Evolutionary conservation across 2,888 invertebrate genomes (phyloP).

Genomic region (Xestobium rufovillosum): DNA sequence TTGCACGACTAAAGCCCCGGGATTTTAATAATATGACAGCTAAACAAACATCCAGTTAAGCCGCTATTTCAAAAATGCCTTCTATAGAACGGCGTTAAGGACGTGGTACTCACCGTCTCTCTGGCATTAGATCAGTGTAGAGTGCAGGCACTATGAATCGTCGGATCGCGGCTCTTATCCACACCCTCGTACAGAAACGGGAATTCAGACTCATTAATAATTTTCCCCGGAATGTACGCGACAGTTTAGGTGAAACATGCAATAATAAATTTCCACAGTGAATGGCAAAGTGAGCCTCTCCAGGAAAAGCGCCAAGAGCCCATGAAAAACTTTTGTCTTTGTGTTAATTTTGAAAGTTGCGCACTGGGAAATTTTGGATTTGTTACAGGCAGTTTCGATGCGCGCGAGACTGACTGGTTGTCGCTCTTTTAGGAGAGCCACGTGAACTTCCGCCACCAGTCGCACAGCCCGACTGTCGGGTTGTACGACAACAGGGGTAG

Average conservation of each 20-base stretch:
- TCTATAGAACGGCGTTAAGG: conserved; percentile 1
- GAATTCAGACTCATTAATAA: conserved; percentile 26
- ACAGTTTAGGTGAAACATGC: conserved; percentile 20
- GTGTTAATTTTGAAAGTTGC: no score
- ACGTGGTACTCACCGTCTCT: background rate
- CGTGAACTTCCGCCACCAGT: conserved; percentile 23
- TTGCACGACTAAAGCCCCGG: no score
- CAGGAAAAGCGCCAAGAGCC: no score
- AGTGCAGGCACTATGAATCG: conserved; percentile 16
- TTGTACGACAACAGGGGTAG: conserved; percentile 29
- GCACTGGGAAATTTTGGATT: no score
- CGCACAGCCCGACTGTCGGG: conserved; percentile 31
- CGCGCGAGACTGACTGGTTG: conserved; percentile 10
- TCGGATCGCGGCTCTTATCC: conserved; percentile 17
- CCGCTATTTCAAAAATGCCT: no score
- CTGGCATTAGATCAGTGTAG: background rate
- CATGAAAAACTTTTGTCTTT: no score
- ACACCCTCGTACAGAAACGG: conserved; percentile 19
- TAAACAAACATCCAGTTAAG: no score
- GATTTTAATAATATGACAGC: no score
- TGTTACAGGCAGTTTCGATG: conserved; percentile 6
- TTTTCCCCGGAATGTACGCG: conserved; percentile 22
- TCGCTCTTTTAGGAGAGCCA: no score
- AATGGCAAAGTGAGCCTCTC: conserved; percentile 4
- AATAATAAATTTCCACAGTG: background rate